Evolutionary conservation across 2,888 invertebrate species (phyloP).

Genomic region (Pyrgus malvae): DNA sequence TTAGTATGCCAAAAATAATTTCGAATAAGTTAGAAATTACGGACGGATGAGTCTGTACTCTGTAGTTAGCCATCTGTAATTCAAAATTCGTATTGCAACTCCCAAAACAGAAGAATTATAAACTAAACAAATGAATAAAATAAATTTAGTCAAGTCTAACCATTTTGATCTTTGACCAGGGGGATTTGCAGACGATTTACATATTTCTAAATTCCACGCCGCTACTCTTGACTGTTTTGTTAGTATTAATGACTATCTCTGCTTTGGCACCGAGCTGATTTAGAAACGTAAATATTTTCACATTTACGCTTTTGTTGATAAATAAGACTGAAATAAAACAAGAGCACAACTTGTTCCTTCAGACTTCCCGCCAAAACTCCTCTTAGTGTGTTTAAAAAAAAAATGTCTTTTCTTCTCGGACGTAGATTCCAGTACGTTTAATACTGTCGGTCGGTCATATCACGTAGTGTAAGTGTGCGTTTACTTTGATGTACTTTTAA

Average conservation of each 20-base stretch:
- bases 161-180: neutral
- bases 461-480: no score
- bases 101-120: neutral
- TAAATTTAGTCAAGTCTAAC: slow-evolving; percentile 8
- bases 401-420: no score
- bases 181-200: slow-evolving; percentile 54
- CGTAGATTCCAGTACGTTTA: no score
- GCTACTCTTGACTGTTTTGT: slow-evolving; percentile 44
- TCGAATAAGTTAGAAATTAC: no score
- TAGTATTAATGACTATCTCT: slow-evolving; percentile 38
- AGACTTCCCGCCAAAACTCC: no score
- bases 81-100: neutral
- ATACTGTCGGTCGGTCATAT: no score
- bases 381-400: no score
- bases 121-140: neutral
- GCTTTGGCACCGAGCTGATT: slow-evolving; percentile 36
- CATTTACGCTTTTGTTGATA: neutral
- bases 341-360: neutral
- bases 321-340: neutral
- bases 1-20: no score
- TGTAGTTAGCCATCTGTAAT: no score
- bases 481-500: no score
- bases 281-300: slow-evolving; percentile 12
- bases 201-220: slow-evolving; percentile 55
- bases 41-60: no score